Evolutionary conservation across 1,140 invertebrate genomes (phyloP), one percentile per base, ranked within the genome.

Genomic region (Cecropterus lyciades): DNA sequence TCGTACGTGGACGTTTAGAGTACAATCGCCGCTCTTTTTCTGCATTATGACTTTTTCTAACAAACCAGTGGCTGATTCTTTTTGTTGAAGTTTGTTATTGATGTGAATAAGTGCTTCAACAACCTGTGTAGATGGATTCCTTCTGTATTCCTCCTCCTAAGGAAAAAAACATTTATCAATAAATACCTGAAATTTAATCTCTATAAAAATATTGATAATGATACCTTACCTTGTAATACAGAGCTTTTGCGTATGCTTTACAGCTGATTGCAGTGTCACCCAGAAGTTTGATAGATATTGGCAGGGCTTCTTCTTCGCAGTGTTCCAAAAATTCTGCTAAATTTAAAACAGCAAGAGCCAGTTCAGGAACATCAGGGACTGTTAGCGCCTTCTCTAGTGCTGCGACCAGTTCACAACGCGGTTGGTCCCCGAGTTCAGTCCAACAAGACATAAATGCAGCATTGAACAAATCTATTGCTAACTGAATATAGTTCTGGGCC

Each of bases 241-340:
- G 87, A 0, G 99, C 99, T 93, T 99, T 99, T 0, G 99, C 99
- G 69, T 95, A 95, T 0, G 98, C 98, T 72, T 97, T 93, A 78
- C 96, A 97, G 37, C 95, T 94, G 94, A 97, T 97, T 0, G 97
- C 97, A 15, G 96, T 94, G 62, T 97, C 95, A 0, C 96, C 96
- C 0, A 97, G 84, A 14, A 99, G 91, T 68, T 96, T 95, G 0
- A 96, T 95, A 55, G 98, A 96, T 27, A 99, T 93, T 1, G 99
- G 98, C 49, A 99, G 91, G 0, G 98, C 96, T 27, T 98, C 98
- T 75, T 98, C 98, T 82, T 99, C 99, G 84, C 98, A 99, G 84
- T 99, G 99, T 82, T 99, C 99, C 97, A 99, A 98, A 80, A 99
- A 99, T 90, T 99, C 99, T 0, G 98, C 98, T 30, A 99, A 92